These are phyloP conservation scores for Dascillus cervinus DNA, from an alignment of 2,888 invertebrate genomes.

Conservation along the genomic window DNA sequence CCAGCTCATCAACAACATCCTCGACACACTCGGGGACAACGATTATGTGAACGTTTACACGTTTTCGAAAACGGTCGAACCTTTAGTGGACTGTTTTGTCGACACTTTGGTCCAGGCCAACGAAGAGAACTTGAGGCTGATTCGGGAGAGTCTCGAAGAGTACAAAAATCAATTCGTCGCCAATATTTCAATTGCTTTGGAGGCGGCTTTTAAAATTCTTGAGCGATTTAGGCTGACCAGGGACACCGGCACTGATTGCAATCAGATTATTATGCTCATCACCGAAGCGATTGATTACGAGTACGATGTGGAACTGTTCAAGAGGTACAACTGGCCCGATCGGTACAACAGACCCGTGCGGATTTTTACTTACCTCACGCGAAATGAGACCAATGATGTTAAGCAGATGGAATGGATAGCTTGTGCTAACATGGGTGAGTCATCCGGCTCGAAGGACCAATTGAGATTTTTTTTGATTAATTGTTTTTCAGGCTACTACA, in stretches of 20 bases:
- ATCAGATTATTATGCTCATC: constrained; percentile 95
- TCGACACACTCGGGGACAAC: constrained; percentile 94
- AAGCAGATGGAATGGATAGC: constrained; percentile 95
- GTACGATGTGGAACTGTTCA: constrained; percentile 69
- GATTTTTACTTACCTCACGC: constrained; percentile 96
- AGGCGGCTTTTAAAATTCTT: constrained; percentile 81
- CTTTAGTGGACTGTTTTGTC: constrained; percentile 82
- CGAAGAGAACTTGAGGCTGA: constrained; percentile 38
- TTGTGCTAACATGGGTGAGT: constrained; percentile 83
- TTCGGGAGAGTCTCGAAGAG: constrained; percentile 34
- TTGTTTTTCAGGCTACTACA: constrained; percentile 86
- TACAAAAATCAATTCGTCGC: constrained; percentile 29
- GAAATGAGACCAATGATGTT: constrained; percentile 68
- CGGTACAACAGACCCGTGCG: constrained; percentile 40
- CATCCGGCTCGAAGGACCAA: no score
- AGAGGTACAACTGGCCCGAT: constrained; percentile 61
- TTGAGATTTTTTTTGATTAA: no score
- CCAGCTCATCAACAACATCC: constrained; percentile 76
- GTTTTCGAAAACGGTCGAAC: constrained; percentile 72
- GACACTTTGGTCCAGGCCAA: constrained; percentile 55
- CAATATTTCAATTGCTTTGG: constrained; percentile 37
- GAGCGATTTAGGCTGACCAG: no score
- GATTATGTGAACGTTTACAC: constrained; percentile 96
- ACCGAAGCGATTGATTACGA: constrained; percentile 95
- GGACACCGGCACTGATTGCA: no score